Conservation (phyloP, 1,140 invertebrate species). For the Drosophila ficusphila region DNA sequence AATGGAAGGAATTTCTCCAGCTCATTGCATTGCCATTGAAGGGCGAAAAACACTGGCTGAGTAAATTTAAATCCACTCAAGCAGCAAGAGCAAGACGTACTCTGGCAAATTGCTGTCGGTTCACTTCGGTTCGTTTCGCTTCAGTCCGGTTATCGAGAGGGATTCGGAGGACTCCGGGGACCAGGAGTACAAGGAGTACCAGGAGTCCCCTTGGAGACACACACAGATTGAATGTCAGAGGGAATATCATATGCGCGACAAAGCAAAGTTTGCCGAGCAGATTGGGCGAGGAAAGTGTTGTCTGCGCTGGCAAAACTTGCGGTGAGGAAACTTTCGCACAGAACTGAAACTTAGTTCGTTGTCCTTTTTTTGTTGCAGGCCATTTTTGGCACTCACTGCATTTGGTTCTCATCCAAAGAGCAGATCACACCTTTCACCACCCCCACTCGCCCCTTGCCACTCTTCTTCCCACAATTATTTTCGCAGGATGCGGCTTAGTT, state of each 20-base stretch:
- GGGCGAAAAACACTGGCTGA: conserved; percentile 29
- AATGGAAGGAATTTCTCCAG: conserved; percentile 24
- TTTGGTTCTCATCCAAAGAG: conserved; percentile 36
- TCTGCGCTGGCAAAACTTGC: conserved; percentile 67
- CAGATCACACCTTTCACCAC: conserved; percentile 38
- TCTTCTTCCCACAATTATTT: conserved; percentile 62
- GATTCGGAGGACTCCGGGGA: too few species aligned
- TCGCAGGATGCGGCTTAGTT: conserved; percentile 1
- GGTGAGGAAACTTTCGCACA: conserved; percentile 56
- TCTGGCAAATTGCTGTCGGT: conserved; percentile 59
- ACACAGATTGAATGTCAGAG: conserved; percentile 75
- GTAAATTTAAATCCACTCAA: conserved; percentile 47
- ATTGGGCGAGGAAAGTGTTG: conserved; percentile 24
- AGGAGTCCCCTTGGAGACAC: conserved; percentile 9
- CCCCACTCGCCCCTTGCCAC: background rate
- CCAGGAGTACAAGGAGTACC: conserved; percentile 61
- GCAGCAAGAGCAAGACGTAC: conserved; percentile 48
- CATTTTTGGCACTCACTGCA: conserved; percentile 37
- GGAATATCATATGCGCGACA: conserved; percentile 71
- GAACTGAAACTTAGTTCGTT: conserved; percentile 57
- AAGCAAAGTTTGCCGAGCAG: conserved; percentile 43
- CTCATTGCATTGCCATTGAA: conserved; percentile 45
- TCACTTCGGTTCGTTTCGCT: conserved; percentile 12
- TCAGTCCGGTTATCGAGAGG: background rate
- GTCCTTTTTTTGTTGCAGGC: conserved; percentile 28